Conservation (phyloP, 2,797 vertebrate genomes). For the Rhadinocentrus ornatus region DNA sequence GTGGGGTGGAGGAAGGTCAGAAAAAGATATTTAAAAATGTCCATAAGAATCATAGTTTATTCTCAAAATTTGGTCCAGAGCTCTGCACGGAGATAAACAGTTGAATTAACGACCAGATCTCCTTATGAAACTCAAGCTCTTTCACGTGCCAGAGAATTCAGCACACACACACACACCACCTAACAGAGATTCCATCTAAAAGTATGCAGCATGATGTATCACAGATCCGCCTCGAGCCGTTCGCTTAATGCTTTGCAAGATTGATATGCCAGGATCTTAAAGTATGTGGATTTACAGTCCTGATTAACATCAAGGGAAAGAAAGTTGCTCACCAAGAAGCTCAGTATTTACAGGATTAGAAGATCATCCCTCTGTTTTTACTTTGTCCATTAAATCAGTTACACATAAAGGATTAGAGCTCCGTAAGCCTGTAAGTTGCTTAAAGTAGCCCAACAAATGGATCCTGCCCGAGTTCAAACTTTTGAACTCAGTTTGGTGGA, state of each 20-base stretch:
- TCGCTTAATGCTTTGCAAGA: conserved; percentile 45
- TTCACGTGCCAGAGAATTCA: conserved; percentile 54
- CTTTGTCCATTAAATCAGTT: conserved; percentile 80
- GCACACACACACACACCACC: conserved; percentile 19
- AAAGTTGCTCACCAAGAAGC: conserved; percentile 48
- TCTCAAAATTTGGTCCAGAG: conserved; percentile 60
- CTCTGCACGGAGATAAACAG: conserved; percentile 68
- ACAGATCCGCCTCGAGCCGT: conserved; percentile 55
- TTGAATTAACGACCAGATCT: conserved; percentile 69
- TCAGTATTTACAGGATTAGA: conserved; percentile 60
- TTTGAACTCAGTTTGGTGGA: conserved; percentile 60
- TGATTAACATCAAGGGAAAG: conserved; percentile 66
- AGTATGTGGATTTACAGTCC: conserved; percentile 57
- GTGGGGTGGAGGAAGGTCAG: no score
- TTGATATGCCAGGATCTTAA: conserved; percentile 56
- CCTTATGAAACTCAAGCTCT: conserved; percentile 75
- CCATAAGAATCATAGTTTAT: conserved; percentile 23
- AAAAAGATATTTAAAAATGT: no score
- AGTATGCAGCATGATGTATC: conserved; percentile 61
- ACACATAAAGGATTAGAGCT: conserved; percentile 73
- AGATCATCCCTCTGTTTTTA: conserved; percentile 70
- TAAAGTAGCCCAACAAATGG: conserved; percentile 58
- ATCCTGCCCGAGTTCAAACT: conserved; percentile 63
- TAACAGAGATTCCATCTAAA: conserved; percentile 53
- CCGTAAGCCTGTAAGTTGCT: conserved; percentile 64